Evolutionary conservation across 2,888 invertebrate species (phyloP), one percentile per base, ranked within the genome.

Genomic region (Chydorus sphaericus): DNA sequence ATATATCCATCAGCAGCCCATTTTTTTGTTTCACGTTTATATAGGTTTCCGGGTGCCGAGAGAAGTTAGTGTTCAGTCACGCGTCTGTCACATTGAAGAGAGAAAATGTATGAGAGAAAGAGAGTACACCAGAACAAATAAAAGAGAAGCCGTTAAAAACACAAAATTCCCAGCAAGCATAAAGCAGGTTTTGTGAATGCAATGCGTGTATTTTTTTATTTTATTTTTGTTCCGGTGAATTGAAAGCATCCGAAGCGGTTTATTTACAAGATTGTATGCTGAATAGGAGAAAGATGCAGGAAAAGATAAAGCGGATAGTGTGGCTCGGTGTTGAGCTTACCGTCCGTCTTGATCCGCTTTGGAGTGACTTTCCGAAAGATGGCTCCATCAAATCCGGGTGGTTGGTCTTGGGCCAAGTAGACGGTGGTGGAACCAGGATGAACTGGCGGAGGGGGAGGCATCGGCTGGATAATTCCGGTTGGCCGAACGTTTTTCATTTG

Each of bases 371-470:
- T 44, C 14, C 44, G 44, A 28, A 26, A 44, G 44, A 10, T 26
- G 44, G 14, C 33, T 33, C 8, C 8, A 33, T 33, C 44, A 28
- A 16, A 5, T 44, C 44, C 44, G 18, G 11, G 16, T 44, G 26
- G 44, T 7, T 44, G 44, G 14, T 44, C 44, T 5, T 23, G 44
- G 0, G 44, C 52, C 4, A 52, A 37, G 20, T 52, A 52, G 3
- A 52, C 33, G 5, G 55, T 55, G 30, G 55, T 55, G 14, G 55
- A 28, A 14, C 55, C 55, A 30, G 30, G 18, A 23, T 44, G 28
- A 11, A 18, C 23, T 4, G 28, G 54, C 14, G 20, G 49, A 16
- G 20, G 30, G 26, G 16, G 49, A 6, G 6, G 31, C 8, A 20
- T 31, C 7, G 52, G 52, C 37, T 52, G 52, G 23, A 33, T 36